Conservation (phyloP, 2,113 vertebrate species). For the Pipa parva region DNA sequence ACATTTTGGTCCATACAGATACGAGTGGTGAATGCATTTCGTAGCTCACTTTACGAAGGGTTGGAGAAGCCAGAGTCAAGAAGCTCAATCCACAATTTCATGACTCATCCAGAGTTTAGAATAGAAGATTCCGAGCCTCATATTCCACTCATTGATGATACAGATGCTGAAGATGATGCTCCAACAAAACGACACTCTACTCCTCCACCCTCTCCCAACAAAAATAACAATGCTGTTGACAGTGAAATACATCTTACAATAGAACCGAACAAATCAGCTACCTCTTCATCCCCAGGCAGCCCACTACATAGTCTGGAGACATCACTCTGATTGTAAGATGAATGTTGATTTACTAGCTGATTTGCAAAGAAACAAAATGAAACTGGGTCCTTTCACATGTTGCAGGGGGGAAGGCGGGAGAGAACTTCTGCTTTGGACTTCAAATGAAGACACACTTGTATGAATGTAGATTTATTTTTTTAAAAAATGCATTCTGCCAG, state of each 20-base stretch:
- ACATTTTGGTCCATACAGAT: constrained; percentile 72
- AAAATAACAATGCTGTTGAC: constrained; percentile 98
- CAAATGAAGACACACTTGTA: constrained; percentile 87
- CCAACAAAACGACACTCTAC: constrained; percentile 92
- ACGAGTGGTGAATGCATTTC: constrained; percentile 99
- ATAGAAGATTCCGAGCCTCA: constrained; percentile 99
- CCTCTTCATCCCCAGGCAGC: constrained; percentile 88
- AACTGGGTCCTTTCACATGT: constrained; percentile 76
- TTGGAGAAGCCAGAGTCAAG: constrained; percentile 94
- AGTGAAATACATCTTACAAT: constrained; percentile 90
- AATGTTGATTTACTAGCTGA: constrained; percentile 75
- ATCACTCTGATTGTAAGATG: constrained; percentile 92
- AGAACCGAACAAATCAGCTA: constrained; percentile 87
- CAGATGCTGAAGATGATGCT: constrained; percentile 94
- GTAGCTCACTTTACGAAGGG: constrained; percentile 98
- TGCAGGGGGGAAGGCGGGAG: constrained; percentile 73
- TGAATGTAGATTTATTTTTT: constrained; percentile 90
- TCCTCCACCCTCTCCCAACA: constrained; percentile 89
- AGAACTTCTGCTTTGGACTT: constrained; percentile 79
- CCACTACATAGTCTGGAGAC: constrained; percentile 99
- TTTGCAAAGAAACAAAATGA: constrained; percentile 73
- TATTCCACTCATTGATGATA: constrained; percentile 98
- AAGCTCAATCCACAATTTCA: constrained; percentile 98
- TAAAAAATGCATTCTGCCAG: constrained; percentile 82
- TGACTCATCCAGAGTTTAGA: constrained; percentile 98